A percentile compares a stretch with the other conserved stretches of the same genome.
Conservation (phyloP, 2,888 invertebrate genomes). For the Aphidius colemani region DNA sequence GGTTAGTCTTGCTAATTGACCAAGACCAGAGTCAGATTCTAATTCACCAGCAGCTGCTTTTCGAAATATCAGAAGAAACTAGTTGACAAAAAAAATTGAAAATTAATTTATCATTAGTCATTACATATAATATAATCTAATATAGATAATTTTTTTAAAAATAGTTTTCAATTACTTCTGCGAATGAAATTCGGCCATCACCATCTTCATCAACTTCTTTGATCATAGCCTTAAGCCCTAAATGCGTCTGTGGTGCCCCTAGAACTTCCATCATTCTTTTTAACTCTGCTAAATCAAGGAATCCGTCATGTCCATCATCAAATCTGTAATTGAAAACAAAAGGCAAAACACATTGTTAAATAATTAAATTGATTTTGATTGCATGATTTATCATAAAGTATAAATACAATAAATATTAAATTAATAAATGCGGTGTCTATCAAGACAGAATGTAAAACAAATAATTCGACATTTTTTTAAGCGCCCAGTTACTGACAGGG, state of each 20-base stretch:
- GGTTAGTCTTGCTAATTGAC: constrained; percentile 82
- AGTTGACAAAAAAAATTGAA: background rate
- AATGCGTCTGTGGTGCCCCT: constrained; percentile 93
- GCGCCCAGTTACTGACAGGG: background rate
- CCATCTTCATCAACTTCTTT: constrained; percentile 86
- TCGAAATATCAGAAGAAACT: constrained; percentile 76
- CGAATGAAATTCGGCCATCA: constrained; percentile 86
- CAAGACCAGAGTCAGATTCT: constrained; percentile 82
- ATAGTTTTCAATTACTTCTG: constrained; percentile 67
- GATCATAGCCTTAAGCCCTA: constrained; percentile 94
- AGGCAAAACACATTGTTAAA: constrained; percentile 26
- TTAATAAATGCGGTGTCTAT: background rate
- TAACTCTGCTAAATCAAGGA: constrained; percentile 84
- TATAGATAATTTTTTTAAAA: background rate
- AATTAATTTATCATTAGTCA: background rate
- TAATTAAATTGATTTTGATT: background rate
- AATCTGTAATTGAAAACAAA: constrained; percentile 69
- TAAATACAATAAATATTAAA: constrained; percentile 1
- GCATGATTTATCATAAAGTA: background rate
- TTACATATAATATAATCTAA: background rate
- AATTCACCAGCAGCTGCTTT: constrained; percentile 93
- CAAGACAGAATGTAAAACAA: background rate
- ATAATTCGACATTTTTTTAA: constrained; percentile 10
- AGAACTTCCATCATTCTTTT: constrained; percentile 97
- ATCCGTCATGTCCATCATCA: constrained; percentile 88